phyloP scores from a whole-genome alignment of 2,888 invertebrate species.

The Eucera pruinosa region DNA sequence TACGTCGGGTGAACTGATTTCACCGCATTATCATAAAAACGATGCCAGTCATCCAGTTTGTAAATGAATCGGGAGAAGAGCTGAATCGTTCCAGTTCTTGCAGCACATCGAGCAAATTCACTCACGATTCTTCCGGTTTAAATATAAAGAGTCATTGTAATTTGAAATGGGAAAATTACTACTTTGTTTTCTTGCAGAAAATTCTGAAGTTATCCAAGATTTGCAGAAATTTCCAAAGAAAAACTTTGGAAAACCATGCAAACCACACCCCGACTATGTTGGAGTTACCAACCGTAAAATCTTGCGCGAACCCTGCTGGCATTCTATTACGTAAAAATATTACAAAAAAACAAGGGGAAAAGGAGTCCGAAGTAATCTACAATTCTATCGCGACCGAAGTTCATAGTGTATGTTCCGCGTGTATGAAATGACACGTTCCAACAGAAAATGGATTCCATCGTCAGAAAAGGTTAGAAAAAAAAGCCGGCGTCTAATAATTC shows the following conservation, averaged over 20 bases:
- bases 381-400: neutral
- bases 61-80: neutral
- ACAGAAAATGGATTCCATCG: slow-evolving; percentile 42
- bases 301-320: too few species aligned
- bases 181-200: too few species aligned
- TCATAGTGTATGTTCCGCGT: neutral
- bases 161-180: too few species aligned
- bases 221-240: too few species aligned
- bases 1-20: neutral
- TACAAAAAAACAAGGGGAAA: neutral
- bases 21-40: neutral
- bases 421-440: slow-evolving; percentile 1
- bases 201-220: too few species aligned
- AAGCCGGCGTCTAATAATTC: slow-evolving; percentile 72
- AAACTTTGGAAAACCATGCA: too few species aligned
- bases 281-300: too few species aligned
- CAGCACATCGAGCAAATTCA: neutral
- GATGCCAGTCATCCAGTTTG: neutral
- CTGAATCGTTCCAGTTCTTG: neutral
- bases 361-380: neutral
- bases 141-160: too few species aligned
- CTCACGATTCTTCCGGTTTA: too few species aligned
- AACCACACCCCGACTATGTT: too few species aligned
- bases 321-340: too few species aligned
- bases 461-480: slow-evolving; percentile 43